These are phyloP conservation scores for Oceanodroma tethys DNA, from an alignment of 2,113 vertebrate species.

Conservation along the genomic window DNA sequence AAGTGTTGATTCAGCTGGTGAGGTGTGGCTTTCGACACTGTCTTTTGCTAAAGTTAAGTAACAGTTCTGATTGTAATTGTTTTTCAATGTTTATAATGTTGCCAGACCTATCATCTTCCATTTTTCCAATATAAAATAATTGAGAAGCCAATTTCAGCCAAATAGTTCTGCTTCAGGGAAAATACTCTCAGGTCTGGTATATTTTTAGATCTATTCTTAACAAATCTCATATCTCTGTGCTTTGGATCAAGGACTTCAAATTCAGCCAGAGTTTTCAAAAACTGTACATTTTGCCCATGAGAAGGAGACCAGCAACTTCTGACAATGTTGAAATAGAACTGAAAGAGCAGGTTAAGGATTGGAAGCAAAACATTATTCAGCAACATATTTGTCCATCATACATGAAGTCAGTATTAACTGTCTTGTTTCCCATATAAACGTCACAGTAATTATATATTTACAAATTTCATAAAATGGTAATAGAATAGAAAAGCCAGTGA, in stretches of 20 bases:
- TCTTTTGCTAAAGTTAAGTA: neutral
- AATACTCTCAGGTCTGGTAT: neutral
- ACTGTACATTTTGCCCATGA: neutral
- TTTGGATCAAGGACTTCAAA: neutral
- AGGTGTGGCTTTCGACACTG: neutral
- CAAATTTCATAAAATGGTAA: neutral
- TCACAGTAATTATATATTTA: neutral
- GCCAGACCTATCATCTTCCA: neutral
- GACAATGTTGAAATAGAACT: neutral
- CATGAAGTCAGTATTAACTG: neutral
- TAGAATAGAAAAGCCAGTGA: neutral
- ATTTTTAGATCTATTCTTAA: neutral
- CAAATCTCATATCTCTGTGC: neutral
- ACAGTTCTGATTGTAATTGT: neutral
- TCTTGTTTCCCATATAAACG: neutral
- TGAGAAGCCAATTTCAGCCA: neutral
- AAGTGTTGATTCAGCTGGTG: neutral
- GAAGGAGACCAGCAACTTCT: neutral
- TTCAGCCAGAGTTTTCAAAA: neutral
- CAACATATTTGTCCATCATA: neutral
- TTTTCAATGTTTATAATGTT: neutral
- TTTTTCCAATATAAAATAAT: neutral
- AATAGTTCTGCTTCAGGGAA: neutral
- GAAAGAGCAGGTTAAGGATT: neutral
- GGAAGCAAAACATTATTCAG: neutral